Conservation (phyloP, 2,113 vertebrate species). For the Nothoprocta perdicaria region DNA sequence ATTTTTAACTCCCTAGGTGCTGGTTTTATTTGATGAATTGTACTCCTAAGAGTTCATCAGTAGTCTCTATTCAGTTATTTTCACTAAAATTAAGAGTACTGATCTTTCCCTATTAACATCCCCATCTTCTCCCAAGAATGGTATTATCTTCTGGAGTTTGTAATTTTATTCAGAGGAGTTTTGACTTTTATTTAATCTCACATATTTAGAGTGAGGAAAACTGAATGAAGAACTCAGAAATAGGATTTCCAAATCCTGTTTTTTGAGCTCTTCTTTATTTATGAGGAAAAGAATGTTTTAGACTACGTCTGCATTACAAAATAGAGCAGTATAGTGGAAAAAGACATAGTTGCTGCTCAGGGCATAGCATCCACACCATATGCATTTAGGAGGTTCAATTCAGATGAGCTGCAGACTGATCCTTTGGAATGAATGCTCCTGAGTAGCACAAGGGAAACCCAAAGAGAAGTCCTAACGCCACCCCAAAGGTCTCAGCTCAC, state of each 20-base stretch:
- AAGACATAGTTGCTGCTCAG: not conserved
- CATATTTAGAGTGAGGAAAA: not conserved
- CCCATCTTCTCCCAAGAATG: rapidly evolving
- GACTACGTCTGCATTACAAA: not conserved
- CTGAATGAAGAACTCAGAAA: not conserved
- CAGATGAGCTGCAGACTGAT: not conserved
- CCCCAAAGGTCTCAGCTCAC: not conserved
- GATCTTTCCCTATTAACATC: not conserved
- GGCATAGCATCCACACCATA: not conserved
- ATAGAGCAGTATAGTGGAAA: not conserved
- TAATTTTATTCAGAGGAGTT: not conserved
- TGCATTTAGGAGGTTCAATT: not conserved
- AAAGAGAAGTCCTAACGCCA: not conserved
- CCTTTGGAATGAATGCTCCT: not conserved
- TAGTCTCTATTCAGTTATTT: not conserved
- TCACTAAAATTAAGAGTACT: not conserved
- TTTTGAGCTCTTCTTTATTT: not conserved
- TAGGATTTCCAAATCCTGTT: not conserved
- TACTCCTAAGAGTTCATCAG: not conserved
- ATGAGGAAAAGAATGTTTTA: not conserved
- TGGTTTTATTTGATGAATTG: not conserved
- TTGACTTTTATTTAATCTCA: not conserved
- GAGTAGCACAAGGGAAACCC: not conserved
- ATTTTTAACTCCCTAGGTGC: not conserved
- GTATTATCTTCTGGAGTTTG: not conserved